These are phyloP conservation scores for Polydrusus tereticollis DNA, from an alignment of 2,888 invertebrate genomes.

Conservation along the genomic window DNA sequence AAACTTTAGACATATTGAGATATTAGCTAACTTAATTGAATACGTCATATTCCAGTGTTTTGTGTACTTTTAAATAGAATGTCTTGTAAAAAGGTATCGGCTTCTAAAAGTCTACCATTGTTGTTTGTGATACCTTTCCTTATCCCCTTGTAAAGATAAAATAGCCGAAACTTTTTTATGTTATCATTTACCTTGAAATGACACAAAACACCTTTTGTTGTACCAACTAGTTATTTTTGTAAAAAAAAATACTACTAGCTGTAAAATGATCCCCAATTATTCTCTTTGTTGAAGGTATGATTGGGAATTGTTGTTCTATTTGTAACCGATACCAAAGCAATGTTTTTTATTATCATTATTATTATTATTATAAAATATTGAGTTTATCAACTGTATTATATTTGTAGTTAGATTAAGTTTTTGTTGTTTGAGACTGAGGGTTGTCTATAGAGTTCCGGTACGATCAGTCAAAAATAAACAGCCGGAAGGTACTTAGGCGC, in stretches of 20 bases:
- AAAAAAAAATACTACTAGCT: constrained; percentile 29
- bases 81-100: constrained; percentile 6
- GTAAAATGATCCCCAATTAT: constrained; percentile 40
- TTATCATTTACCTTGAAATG: constrained; percentile 5
- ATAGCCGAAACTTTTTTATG: constrained; percentile 12
- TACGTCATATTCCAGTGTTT: constrained; percentile 27
- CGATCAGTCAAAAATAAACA: background rate
- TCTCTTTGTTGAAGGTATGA: constrained; percentile 51
- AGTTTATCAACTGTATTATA: constrained; percentile 63
- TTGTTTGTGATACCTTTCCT: constrained; percentile 38
- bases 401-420: constrained; percentile 65
- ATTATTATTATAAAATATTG: constrained; percentile 65
- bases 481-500: constrained; percentile 25
- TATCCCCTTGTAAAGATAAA: constrained; percentile 13
- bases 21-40: background rate
- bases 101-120: constrained; percentile 24
- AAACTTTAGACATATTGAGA: too few species aligned
- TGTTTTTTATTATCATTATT: constrained; percentile 60
- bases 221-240: constrained; percentile 40
- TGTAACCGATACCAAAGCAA: constrained; percentile 70
- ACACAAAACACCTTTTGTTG: constrained; percentile 29
- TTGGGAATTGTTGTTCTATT: constrained; percentile 62
- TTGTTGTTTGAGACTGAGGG: constrained; percentile 68
- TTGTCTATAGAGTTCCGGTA: constrained; percentile 38
- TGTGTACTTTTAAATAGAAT: constrained; percentile 18